phyloP scores from a whole-genome alignment of 2,113 vertebrate species.

The Gymnogyps californianus region DNA sequence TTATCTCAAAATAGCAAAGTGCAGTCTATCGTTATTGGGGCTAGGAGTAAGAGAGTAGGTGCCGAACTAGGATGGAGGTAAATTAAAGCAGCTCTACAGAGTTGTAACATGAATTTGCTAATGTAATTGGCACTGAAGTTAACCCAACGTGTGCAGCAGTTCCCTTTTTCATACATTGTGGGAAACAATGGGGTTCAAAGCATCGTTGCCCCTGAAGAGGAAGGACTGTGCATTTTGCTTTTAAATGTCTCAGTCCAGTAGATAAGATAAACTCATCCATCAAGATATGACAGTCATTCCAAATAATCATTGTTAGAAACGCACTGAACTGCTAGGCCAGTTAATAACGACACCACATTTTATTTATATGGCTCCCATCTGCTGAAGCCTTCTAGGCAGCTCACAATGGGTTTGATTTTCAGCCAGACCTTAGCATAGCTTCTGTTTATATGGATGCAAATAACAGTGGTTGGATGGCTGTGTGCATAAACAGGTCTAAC shows the following conservation, averaged over 20 bases:
- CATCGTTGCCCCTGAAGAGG: background rate
- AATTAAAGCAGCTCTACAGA: conserved; percentile 9
- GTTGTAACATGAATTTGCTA: conserved; percentile 17
- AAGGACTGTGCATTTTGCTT: conserved; percentile 36
- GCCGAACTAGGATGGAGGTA: background rate
- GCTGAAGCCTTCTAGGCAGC: conserved; percentile 73
- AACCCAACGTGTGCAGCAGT: background rate
- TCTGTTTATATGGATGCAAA: conserved; percentile 62
- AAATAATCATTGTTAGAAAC: conserved; percentile 68
- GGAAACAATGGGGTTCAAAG: conserved; percentile 10
- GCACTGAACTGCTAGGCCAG: conserved; percentile 62
- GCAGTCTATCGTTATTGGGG: background rate
- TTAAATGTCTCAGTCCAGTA: conserved; percentile 17
- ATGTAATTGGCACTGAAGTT: conserved; percentile 45
- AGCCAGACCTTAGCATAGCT: conserved; percentile 50
- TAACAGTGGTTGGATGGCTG: conserved; percentile 36
- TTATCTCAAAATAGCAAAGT: background rate
- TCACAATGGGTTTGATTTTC: conserved; percentile 62
- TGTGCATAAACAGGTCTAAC: conserved; percentile 59
- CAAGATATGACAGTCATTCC: conserved; percentile 62
- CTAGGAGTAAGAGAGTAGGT: background rate
- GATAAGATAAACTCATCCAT: conserved; percentile 61
- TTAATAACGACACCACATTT: conserved; percentile 72
- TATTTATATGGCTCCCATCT: conserved; percentile 78
- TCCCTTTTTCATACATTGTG: background rate